Conservation (phyloP, 2,888 invertebrate genomes). For the Sarcophaga rosellei region DNA sequence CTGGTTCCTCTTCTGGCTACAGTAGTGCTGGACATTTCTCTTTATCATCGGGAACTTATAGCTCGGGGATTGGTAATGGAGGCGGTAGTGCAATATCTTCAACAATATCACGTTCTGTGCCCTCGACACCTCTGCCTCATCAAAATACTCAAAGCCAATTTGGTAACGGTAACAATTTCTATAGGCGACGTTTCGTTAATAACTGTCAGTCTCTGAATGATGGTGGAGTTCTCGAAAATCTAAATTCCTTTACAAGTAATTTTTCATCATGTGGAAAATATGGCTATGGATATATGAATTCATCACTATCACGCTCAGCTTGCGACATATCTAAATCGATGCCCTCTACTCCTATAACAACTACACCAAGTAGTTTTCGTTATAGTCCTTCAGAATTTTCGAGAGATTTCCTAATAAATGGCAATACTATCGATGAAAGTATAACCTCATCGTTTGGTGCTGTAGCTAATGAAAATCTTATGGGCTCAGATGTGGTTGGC, state of each 20-base stretch:
- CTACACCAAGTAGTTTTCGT: slow-evolving; percentile 83
- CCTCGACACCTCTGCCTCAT: slow-evolving; percentile 86
- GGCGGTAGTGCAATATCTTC: slow-evolving; percentile 62
- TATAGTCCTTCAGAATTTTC: slow-evolving; percentile 82
- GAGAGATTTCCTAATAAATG: slow-evolving; percentile 84
- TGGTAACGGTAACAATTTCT: slow-evolving; percentile 61
- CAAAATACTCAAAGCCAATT: slow-evolving; percentile 72
- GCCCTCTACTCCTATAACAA: slow-evolving; percentile 87
- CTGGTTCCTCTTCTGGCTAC: slow-evolving; percentile 77
- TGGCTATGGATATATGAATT: slow-evolving; percentile 53
- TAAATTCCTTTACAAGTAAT: slow-evolving; percentile 54
- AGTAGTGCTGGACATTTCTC: slow-evolving; percentile 76
- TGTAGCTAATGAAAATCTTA: slow-evolving; percentile 61
- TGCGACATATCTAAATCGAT: slow-evolving; percentile 88
- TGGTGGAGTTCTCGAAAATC: slow-evolving; percentile 40
- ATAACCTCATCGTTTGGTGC: slow-evolving; percentile 74
- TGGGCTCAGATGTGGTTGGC: slow-evolving; percentile 60
- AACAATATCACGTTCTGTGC: slow-evolving; percentile 86
- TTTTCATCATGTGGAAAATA: slow-evolving; percentile 56
- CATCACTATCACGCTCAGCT: slow-evolving; percentile 70
- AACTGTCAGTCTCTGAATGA: slow-evolving; percentile 46
- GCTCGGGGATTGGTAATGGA: slow-evolving; percentile 37
- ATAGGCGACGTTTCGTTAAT: slow-evolving; percentile 62
- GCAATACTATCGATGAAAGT: slow-evolving; percentile 83
- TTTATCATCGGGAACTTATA: slow-evolving; percentile 64